Conservation (phyloP, 2,797 vertebrate genomes). For the Poecilia picta region DNA sequence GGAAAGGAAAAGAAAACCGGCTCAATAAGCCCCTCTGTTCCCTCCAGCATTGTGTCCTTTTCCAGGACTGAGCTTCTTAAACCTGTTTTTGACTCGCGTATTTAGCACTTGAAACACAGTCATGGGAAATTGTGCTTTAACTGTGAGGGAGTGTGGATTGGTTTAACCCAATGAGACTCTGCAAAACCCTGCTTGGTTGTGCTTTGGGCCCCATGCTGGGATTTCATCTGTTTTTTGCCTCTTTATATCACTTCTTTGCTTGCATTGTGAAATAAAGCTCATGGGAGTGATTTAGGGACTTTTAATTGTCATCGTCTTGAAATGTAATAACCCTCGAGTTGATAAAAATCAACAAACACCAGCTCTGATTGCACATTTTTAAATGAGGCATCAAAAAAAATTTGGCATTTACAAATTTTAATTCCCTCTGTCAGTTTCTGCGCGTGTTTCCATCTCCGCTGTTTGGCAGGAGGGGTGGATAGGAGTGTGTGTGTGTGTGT, state of each 20-base stretch:
- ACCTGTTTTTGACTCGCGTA: constrained; percentile 43
- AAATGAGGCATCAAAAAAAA: constrained; percentile 73
- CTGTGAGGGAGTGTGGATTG: not conserved
- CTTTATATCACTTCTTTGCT: constrained; percentile 41
- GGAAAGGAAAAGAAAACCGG: constrained; percentile 27
- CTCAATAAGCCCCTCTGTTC: constrained; percentile 53
- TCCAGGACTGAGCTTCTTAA: constrained; percentile 31
- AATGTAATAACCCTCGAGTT: constrained; percentile 82
- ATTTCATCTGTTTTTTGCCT: constrained; percentile 26
- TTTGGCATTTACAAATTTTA: constrained; percentile 78
- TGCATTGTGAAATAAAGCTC: constrained; percentile 37
- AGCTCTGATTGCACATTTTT: constrained; percentile 78
- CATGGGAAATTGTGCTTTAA: constrained; percentile 20
- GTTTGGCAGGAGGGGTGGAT: constrained; percentile 21
- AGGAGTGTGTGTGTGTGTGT: constrained; percentile 35
- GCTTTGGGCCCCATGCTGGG: constrained; percentile 24
- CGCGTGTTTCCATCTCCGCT: constrained; percentile 75
- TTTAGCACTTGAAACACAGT: constrained; percentile 38
- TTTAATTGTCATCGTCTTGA: constrained; percentile 82
- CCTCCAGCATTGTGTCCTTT: constrained; percentile 22
- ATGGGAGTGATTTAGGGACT: constrained; percentile 76
- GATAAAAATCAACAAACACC: constrained; percentile 85
- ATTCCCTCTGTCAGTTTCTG: constrained; percentile 83
- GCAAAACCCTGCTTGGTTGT: constrained; percentile 16
- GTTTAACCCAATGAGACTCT: constrained; percentile 14